These are phyloP conservation scores for Dendrolimus kikuchii DNA, from an alignment of 1,140 invertebrate species.

Conservation along the genomic window DNA sequence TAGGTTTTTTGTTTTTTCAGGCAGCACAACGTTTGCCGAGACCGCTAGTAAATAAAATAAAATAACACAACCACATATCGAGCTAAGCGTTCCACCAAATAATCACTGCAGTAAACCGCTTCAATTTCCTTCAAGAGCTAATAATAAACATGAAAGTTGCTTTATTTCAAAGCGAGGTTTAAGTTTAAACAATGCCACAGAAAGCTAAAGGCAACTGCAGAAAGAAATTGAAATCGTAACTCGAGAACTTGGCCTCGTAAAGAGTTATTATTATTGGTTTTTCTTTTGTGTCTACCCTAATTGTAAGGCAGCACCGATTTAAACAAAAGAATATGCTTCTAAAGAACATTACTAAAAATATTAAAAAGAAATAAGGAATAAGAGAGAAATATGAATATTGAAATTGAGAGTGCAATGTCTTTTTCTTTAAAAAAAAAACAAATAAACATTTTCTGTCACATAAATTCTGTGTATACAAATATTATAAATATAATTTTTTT, in stretches of 20 bases:
- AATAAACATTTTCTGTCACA: too few relatives aligned
- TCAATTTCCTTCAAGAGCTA: constrained; percentile 21
- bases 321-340: constrained; percentile 9
- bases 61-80: neutral
- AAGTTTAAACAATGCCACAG: constrained; percentile 19
- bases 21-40: too few relatives aligned
- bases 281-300: constrained; percentile 19
- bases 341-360: constrained; percentile 9
- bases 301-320: constrained; percentile 5
- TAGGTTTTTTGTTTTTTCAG: too few relatives aligned
- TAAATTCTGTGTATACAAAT: too few relatives aligned
- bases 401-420: too few relatives aligned
- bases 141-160: constrained; percentile 22
- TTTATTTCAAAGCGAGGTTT: constrained; percentile 26
- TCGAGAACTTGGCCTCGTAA: constrained; percentile 20
- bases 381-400: neutral
- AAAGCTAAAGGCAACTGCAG: constrained; percentile 16
- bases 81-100: constrained; percentile 12
- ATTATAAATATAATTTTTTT: too few relatives aligned
- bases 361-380: constrained; percentile 7
- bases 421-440: too few relatives aligned
- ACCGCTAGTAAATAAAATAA: constrained; percentile 2
- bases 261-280: constrained; percentile 26
- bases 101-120: constrained; percentile 14
- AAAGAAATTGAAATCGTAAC: constrained; percentile 38